A percentile compares a stretch with the other conserved stretches of the same genome.
These are phyloP conservation scores for Hirudinaria manillensis DNA, from an alignment of 2,888 invertebrate genomes.

Conservation along the genomic window DNA sequence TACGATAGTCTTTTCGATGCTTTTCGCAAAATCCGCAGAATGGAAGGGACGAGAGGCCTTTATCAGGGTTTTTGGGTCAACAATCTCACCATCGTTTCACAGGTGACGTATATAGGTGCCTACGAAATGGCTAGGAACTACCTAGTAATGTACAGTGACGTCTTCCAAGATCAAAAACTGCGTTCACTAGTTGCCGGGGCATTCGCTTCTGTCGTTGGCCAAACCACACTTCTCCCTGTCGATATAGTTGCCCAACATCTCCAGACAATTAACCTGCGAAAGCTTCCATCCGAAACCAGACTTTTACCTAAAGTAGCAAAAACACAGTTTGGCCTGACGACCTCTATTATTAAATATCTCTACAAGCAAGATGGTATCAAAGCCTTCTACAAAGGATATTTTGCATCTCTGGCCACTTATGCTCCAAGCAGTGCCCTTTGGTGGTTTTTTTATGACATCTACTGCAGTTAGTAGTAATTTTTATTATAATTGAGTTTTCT, in stretches of 20 bases:
- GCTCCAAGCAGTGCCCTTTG: constrained; percentile 95
- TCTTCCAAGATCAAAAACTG: constrained; percentile 54
- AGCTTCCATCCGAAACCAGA: constrained; percentile 1
- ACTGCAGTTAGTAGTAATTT: constrained; percentile 68
- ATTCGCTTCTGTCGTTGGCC: constrained; percentile 80
- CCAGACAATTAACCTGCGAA: constrained; percentile 73
- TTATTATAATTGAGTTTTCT: neutral
- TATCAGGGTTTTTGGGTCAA: constrained; percentile 94
- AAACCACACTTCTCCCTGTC: constrained; percentile 90
- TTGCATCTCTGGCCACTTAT: constrained; percentile 83
- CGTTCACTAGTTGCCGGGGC: constrained; percentile 75
- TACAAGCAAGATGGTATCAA: constrained; percentile 72
- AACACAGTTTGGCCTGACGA: constrained; percentile 8
- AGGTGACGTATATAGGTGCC: constrained; percentile 72
- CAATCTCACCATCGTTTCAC: constrained; percentile 65
- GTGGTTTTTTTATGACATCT: constrained; percentile 91
- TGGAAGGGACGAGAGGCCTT: constrained; percentile 78
- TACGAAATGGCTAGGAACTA: constrained; percentile 84
- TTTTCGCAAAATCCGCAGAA: constrained; percentile 73
- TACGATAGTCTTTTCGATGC: constrained; percentile 77
- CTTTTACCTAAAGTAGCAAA: constrained; percentile 18
- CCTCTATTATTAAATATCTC: constrained; percentile 56
- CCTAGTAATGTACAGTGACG: constrained; percentile 63
- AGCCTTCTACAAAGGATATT: constrained; percentile 89
- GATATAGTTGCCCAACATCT: constrained; percentile 93